Evolutionary conservation across 2,888 invertebrate genomes (phyloP), one percentile per base, ranked within the genome.

Genomic region (Sesamia inferens): DNA sequence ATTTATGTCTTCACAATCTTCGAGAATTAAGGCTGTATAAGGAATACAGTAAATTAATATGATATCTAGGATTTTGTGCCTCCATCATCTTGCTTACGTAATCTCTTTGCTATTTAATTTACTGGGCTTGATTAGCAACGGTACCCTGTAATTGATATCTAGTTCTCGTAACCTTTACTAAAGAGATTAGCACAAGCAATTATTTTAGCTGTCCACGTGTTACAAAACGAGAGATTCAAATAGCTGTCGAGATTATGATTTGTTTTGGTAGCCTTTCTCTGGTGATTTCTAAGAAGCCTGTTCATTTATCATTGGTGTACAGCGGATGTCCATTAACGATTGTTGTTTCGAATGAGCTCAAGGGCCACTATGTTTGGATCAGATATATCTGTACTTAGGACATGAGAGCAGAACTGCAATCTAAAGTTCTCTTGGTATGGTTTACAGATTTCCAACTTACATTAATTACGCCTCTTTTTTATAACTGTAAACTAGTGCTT

Each of bases 311-410:
- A 85, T 78, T 81, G 81, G 71, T 74, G 72, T 78, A 79, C 84
- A 84, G 85, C 91, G 92, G 92, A 92, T 92, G 87, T 90, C 90
- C 89, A 91, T 92, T 92, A 90, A 89, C 89, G 86, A 87, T 88
- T 91, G 92, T 91, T 92, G 86, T 89, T 91, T 90, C 88, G 68
- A 91, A 88, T 85, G 86, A 85, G 88, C 90, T 90, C 89, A 91
- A 90, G 90, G 88, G 87, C 85, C 87, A 85, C 80, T 79, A 71
- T 86, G 81, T 86, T 88, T 85, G 81, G 75, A 84, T 83, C 83
- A 73, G 83, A 81, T 87, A 85, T 86, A 82, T 81, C 75, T 77
- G 76, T 80, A 78, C 75, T 76, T 81, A 83, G 72, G 48, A 68
- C 74, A 76, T 70, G 74, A 57, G 73, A 75, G 75, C 70, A 59